phyloP scores from a whole-genome alignment of 2,113 vertebrate species.

The Hemibagrus wyckioides region DNA sequence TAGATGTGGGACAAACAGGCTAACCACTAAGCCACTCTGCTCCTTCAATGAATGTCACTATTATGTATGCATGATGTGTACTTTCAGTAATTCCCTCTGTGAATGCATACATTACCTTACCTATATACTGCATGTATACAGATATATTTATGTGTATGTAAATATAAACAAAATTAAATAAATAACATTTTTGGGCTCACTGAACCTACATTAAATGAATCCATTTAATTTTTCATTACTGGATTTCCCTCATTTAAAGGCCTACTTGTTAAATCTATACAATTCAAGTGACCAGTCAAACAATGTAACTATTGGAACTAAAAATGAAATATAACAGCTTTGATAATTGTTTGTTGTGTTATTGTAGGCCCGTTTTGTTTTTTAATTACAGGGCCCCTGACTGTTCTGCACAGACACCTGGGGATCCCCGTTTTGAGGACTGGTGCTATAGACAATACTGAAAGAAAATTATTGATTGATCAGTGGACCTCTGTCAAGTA shows the following conservation, averaged over 20 bases:
- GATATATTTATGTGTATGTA: background rate
- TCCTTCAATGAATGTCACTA: background rate
- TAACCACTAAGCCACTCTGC: no score
- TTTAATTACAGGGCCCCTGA: no score
- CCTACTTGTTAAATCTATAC: background rate
- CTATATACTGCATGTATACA: background rate
- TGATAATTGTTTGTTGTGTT: background rate
- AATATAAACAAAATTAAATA: background rate
- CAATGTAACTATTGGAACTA: no score
- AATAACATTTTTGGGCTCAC: background rate
- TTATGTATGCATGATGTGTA: background rate
- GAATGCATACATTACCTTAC: background rate
- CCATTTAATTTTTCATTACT: background rate
- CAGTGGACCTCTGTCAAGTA: background rate
- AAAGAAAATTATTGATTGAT: background rate
- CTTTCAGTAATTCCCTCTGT: background rate
- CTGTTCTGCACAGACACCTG: background rate
- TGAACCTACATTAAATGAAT: background rate
- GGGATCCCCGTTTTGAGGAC: background rate
- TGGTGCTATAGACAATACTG: background rate
- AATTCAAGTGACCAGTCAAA: background rate
- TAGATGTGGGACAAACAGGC: no score
- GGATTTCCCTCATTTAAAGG: background rate
- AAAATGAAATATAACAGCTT: background rate
- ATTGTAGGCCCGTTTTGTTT: background rate